Base-by-base conservation (phyloP, 1,140 invertebrate genomes). In the Drosophila tani region DNA sequence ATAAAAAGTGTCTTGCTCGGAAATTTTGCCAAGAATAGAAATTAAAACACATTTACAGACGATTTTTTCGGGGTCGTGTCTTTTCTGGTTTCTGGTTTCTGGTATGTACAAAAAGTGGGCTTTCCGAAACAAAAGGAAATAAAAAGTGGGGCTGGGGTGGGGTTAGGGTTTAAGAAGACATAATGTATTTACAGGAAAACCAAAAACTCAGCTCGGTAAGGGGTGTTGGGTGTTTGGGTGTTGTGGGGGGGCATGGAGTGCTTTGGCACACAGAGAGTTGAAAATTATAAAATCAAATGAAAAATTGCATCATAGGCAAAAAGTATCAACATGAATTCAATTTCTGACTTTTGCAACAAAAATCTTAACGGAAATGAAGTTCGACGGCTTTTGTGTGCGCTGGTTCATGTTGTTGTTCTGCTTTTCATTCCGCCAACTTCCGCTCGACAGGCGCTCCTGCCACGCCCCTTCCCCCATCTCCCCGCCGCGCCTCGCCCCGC, bases 291-390 rank as follows among this genome's bases (percentile, higher is more conserved):
- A 79, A 80, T 79, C 57, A 73, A 83, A 79, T 79, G 50, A 65
- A 70, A 77, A 85, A 81, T 88, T 76, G 77, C 82, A 84, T 92
- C 91, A 92, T 92, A 92, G 91, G 91, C 86, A 92, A 92, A 91
- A 91, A 81, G 87, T 92, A 91, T 88, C 80, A 88, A 91, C 85
- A 90, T 90, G 87, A 90, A 90, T 90, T 90, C 79, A 91, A 83
- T 91, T 83, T 90, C 82, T 92, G 82, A 78, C 79, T 75, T 58
- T 76, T 53, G 77, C 91, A 92, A 92, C 91, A 92, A 92, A 91
- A 83, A 79, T 90, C 79, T 92, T 92, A 92, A 92, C 91, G 91
- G 91, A 92, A 92, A 92, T 92, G 91, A 92, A 92, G 81, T 87
- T 84, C 79, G 84, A 65, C 67, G 69, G 56, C 73, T 75, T 62